These are phyloP conservation scores for Meriones unguiculatus DNA, from an alignment of 2,113 vertebrate species.

Conservation along the genomic window DNA sequence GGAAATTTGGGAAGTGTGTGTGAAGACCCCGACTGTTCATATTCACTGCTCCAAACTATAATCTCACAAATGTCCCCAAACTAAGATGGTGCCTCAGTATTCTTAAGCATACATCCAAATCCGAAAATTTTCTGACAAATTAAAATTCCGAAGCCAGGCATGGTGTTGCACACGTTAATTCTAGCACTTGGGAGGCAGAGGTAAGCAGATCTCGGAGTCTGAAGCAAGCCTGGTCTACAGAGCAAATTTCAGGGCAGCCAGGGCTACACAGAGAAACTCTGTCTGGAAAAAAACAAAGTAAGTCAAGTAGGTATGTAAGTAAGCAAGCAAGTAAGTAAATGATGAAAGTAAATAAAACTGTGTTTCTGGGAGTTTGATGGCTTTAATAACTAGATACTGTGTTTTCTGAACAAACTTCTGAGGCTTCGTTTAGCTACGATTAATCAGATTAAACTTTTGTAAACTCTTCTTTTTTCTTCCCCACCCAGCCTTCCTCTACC, in stretches of 20 bases:
- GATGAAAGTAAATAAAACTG: neutral
- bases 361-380: neutral
- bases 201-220: neutral
- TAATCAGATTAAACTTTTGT: neutral
- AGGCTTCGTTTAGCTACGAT: neutral
- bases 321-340: neutral
- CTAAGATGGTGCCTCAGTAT: neutral
- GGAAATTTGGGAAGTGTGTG: neutral
- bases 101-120: neutral
- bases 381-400: neutral
- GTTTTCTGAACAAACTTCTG: neutral
- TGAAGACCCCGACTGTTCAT: neutral
- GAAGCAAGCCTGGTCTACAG: neutral
- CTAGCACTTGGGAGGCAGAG: neutral
- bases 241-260: neutral
- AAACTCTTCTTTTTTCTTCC: neutral
- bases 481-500: neutral
- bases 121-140: conserved; percentile 13
- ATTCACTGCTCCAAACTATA: neutral
- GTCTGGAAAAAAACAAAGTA: neutral
- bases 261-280: neutral
- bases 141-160: neutral
- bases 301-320: neutral
- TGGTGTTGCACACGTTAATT: neutral
- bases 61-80: neutral